Conservation (phyloP, 1,140 invertebrate species). For the Bombyx mandarina region DNA sequence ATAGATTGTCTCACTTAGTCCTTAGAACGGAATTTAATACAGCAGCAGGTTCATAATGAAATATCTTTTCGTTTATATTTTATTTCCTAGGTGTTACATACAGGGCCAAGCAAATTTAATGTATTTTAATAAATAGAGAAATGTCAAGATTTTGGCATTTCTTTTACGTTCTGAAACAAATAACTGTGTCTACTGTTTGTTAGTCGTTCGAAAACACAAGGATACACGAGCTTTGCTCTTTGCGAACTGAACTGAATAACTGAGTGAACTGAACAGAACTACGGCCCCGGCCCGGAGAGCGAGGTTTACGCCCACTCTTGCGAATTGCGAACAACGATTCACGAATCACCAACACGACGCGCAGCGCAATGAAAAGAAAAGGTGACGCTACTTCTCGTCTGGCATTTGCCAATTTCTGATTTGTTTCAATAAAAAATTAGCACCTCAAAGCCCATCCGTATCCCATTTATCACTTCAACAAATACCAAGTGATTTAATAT, state of each 20-base stretch:
- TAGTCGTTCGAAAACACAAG: constrained; percentile 16
- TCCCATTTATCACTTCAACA: no score
- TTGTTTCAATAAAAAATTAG: background rate
- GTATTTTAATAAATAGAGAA: constrained; percentile 14
- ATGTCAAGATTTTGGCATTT: constrained; percentile 21
- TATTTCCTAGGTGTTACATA: constrained; percentile 1
- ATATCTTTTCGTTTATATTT: background rate
- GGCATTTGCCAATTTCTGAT: constrained; percentile 9
- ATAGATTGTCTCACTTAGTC: no score
- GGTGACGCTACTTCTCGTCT: constrained; percentile 19
- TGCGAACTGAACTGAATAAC: constrained; percentile 10
- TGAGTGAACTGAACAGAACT: constrained; percentile 4
- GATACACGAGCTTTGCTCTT: constrained; percentile 16
- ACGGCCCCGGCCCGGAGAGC: constrained; percentile 10
- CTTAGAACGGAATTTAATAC: no score
- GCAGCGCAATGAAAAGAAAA: constrained; percentile 18
- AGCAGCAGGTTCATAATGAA: no score
- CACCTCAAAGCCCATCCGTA: no score
- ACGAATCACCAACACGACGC: constrained; percentile 10
- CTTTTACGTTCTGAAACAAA: constrained; percentile 22
- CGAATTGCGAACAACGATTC: constrained; percentile 5
- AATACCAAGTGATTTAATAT: no score
- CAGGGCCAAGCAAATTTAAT: constrained; percentile 6
- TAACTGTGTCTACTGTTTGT: no score
- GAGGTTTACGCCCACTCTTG: background rate